Evolutionary conservation across 2,888 invertebrate genomes (phyloP), one percentile per base, ranked within the genome.

Genomic region (Aporophyla nigra): DNA sequence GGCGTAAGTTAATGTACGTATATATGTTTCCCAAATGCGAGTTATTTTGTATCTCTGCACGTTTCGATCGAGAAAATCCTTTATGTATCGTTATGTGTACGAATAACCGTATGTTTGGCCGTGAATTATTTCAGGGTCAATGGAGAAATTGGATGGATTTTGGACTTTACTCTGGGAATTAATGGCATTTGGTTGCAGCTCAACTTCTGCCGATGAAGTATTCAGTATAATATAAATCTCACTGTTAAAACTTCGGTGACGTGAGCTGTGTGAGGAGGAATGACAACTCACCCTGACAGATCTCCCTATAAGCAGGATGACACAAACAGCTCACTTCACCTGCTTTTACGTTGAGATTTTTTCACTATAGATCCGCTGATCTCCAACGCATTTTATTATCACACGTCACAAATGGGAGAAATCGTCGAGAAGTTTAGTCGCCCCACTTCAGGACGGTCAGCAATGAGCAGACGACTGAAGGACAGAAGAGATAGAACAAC

Each of bases 51-150:
- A 71, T 58, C 56, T 62, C 43, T 69, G 43, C n/a, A 54, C 19
- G 62, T 40, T 58, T 19, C 33, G 24, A 51, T 56, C 51, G 59
- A 53, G 79, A 21, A 59, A 51, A 65, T 61, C 33, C 21, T 56
- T 51, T 67, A 62, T 51, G 33, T 51, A 51, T 54, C 19, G 40
- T n/a, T 54, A 14, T 74, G 33, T 62, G n/a, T n/a, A 16, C 16
- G 33, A 58, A 58, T 82, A 71, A 62, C 24, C 46, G 56, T 83
- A 62, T 21, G 9, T 67, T 66, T 56, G 46, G 6, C 24, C 10
- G 43, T 33, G 51, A 75, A 75, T 61, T 81, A 78, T 78, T 54
- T 74, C 61, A 61, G 54, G 43, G 27, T 54, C 82, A 49, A 14
- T 33, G 54, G 10, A 82, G 27, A 24, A 33, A 43, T 61, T 19